These are phyloP conservation scores for Thalassarche chlororhynchos DNA, from an alignment of 2,113 vertebrate species.

Conservation along the genomic window DNA sequence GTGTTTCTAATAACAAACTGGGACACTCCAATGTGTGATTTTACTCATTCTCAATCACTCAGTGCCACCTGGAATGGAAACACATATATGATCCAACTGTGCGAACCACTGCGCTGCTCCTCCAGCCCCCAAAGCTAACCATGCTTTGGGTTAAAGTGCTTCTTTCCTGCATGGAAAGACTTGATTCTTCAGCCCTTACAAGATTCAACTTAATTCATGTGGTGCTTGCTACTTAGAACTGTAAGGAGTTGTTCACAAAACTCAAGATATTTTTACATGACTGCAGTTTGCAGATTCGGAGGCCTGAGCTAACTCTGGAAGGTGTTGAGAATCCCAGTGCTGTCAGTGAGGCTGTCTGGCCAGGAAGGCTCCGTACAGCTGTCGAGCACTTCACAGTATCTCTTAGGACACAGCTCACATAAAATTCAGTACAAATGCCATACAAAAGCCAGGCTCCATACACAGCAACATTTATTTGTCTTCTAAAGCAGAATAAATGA, in stretches of 20 bases:
- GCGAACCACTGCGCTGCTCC: neutral
- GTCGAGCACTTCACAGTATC: rapidly evolving
- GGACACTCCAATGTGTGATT: neutral
- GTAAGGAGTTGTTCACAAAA: neutral
- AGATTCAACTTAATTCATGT: neutral
- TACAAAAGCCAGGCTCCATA: neutral
- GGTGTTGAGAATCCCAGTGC: neutral
- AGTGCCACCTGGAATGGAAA: neutral
- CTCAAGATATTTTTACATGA: neutral
- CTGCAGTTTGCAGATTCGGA: neutral
- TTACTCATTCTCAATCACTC: neutral
- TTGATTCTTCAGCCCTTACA: neutral
- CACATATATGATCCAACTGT: neutral
- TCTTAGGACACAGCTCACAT: neutral
- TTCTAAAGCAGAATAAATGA: neutral
- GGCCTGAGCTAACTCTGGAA: neutral
- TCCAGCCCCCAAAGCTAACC: neutral
- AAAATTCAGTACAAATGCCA: neutral
- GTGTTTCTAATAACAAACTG: conserved; percentile 7
- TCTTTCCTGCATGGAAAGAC: neutral
- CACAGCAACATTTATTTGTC: neutral
- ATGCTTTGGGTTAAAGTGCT: neutral
- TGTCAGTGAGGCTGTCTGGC: neutral
- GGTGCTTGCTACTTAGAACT: neutral
- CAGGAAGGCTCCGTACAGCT: neutral